These are phyloP conservation scores for Emesis russula DNA, from an alignment of 2,888 invertebrate genomes.

Conservation along the genomic window DNA sequence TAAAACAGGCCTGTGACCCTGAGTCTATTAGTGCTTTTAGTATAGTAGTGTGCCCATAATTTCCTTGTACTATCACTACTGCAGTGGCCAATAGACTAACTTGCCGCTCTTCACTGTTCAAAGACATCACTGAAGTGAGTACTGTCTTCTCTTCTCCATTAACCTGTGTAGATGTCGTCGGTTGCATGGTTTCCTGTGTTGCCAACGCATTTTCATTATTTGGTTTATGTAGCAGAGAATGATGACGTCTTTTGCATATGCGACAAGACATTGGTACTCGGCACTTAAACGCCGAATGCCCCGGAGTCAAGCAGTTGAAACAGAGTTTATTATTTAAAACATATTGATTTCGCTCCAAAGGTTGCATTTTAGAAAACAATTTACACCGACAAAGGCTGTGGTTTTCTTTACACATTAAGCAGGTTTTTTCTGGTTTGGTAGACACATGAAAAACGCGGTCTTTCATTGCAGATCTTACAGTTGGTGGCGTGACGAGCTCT, in stretches of 20 bases:
- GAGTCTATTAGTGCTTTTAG: conserved; percentile 79
- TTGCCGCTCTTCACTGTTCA: neutral
- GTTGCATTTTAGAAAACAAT: conserved; percentile 48
- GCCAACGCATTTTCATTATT: conserved; percentile 18
- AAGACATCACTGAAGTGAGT: conserved; percentile 3
- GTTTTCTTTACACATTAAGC: conserved; percentile 49
- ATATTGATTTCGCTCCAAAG: conserved; percentile 35
- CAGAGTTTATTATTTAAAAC: conserved; percentile 47
- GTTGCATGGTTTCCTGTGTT: neutral
- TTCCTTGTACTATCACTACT: conserved; percentile 45
- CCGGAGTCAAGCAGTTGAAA: conserved; percentile 62
- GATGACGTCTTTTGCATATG: conserved; percentile 65
- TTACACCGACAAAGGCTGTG: conserved; percentile 64
- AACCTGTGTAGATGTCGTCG: neutral
- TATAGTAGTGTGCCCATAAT: conserved; percentile 33
- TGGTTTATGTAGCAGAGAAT: conserved; percentile 60
- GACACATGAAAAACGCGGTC: conserved; percentile 22
- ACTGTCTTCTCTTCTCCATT: neutral
- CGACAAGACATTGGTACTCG: conserved; percentile 61
- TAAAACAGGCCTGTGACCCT: conserved; percentile 83
- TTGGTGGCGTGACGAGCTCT: conserved; percentile 68
- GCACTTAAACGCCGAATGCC: conserved; percentile 58
- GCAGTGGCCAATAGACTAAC: conserved; percentile 66
- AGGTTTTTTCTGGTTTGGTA: neutral
- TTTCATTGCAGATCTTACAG: neutral